Percentiles rank a stretch among this genome's conserved stretches.
phyloP scores from a whole-genome alignment of 2,797 vertebrate genomes.

The Eospalax fontanierii region DNA sequence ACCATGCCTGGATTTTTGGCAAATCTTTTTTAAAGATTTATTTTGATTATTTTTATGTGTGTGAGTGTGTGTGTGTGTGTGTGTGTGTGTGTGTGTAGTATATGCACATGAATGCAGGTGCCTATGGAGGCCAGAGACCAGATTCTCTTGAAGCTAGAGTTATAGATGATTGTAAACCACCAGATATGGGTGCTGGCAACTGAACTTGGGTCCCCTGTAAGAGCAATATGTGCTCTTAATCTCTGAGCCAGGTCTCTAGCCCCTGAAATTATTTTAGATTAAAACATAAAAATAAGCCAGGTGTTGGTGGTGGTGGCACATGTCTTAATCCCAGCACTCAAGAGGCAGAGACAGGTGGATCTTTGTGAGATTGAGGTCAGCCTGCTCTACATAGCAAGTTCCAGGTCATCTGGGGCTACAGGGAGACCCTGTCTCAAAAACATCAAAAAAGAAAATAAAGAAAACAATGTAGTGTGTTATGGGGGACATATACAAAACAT shows the following conservation, averaged over 20 bases:
- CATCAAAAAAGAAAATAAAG: not conserved
- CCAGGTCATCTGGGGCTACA: no score
- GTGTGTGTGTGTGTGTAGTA: no score
- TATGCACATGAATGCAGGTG: no score
- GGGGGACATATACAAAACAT: not conserved
- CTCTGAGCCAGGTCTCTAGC: not conserved
- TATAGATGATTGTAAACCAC: not conserved
- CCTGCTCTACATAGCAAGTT: no score
- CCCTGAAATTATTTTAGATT: not conserved
- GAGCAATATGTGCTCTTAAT: not conserved
- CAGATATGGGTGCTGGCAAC: not conserved
- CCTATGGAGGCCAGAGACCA: not conserved
- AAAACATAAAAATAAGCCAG: not conserved
- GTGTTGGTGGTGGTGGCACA: not conserved
- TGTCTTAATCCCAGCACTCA: not conserved
- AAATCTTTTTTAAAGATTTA: no score
- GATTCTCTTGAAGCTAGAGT: not conserved
- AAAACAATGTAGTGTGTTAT: no score
- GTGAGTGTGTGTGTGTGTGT: no score
- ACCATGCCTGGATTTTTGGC: no score
- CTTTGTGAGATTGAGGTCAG: no score
- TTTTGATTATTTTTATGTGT: no score
- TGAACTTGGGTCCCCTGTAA: not conserved
- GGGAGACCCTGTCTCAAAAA: no score
- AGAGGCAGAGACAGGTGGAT: no score